Conservation (phyloP, 2,113 vertebrate species). For the Jacana jacana region DNA sequence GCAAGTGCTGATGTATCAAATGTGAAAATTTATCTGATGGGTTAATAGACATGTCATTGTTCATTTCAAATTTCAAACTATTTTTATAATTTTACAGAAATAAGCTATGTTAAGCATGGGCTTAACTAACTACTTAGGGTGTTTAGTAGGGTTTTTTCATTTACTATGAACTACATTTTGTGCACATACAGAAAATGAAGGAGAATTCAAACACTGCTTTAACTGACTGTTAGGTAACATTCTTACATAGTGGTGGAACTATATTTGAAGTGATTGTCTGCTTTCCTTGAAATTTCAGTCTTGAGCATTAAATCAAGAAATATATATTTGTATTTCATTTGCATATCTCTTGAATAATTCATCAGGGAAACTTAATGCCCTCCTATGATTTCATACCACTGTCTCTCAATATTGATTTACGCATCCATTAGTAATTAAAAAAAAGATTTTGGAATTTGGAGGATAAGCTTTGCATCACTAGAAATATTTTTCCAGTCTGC, state of each 20-base stretch:
- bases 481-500: background rate
- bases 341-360: background rate
- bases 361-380: background rate
- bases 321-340: background rate
- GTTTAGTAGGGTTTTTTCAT: background rate
- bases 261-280: background rate
- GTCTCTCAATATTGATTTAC: background rate
- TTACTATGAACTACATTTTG: background rate
- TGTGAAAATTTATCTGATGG: background rate
- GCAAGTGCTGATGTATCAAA: background rate
- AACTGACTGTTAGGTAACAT: background rate
- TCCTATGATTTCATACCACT: background rate
- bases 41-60: background rate
- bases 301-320: background rate
- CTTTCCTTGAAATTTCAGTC: background rate
- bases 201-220: background rate
- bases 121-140: too few relatives aligned
- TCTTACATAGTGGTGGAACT: background rate
- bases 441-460: background rate
- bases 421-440: background rate
- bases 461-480: background rate
- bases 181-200: background rate
- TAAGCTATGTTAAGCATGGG: background rate
- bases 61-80: background rate
- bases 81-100: background rate